These are phyloP conservation scores for Thymelicus sylvestris DNA, from an alignment of 2,888 invertebrate genomes.

Conservation along the genomic window DNA sequence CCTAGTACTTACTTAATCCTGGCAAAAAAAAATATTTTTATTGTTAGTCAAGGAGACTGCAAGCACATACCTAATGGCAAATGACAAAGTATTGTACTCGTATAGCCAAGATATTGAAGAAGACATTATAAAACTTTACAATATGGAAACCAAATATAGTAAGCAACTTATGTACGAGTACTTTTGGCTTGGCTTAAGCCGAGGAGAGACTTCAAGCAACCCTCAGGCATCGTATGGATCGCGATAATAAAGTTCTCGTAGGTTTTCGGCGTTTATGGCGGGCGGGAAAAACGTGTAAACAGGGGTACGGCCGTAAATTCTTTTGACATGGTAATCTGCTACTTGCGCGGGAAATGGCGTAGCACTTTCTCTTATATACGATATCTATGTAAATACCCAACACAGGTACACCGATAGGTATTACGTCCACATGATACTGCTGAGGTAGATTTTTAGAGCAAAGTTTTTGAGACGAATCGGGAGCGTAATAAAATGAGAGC, in stretches of 20 bases:
- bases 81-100: no score
- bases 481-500: not conserved
- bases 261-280: slow-evolving; percentile 60
- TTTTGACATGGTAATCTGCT: slow-evolving; percentile 73
- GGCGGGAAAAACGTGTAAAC: slow-evolving; percentile 64
- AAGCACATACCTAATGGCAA: no score
- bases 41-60: no score
- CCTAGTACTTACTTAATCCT: no score
- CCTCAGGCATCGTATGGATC: slow-evolving; percentile 51
- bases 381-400: slow-evolving; percentile 33
- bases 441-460: slow-evolving; percentile 20
- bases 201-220: slow-evolving; percentile 44
- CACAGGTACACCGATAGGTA: slow-evolving; percentile 23
- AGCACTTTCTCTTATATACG: slow-evolving; percentile 34
- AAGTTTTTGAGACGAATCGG: slow-evolving; percentile 2
- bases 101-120: no score
- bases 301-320: slow-evolving; percentile 61
- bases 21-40: no score
- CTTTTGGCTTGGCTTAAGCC: slow-evolving; percentile 33
- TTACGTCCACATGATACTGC: slow-evolving; percentile 16
- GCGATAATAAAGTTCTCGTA: slow-evolving; percentile 57
- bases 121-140: not conserved
- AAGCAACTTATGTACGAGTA: slow-evolving; percentile 12
- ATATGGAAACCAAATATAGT: slow-evolving; percentile 3
- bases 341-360: slow-evolving; percentile 52